Percentiles rank a stretch among this genome's conserved stretches.
These are phyloP conservation scores for Oncorhynchus kisutch DNA, from an alignment of 2,113 vertebrate genomes.

Conservation along the genomic window DNA sequence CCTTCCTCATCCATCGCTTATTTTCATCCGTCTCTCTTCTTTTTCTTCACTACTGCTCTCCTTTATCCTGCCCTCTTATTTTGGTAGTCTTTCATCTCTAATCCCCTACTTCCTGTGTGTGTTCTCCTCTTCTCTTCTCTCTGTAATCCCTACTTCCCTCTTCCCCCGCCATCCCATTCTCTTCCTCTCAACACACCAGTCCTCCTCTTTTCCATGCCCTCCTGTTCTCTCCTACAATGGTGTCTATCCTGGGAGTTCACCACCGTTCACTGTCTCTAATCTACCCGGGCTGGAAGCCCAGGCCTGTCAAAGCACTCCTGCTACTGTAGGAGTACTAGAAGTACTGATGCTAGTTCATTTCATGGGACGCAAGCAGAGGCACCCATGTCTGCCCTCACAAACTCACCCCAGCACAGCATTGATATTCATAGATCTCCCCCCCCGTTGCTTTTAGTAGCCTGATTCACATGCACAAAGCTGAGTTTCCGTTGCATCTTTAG, in stretches of 20 bases:
- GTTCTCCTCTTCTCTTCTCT: too few species aligned
- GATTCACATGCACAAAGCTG: conserved; percentile 29
- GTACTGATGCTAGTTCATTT: not conserved
- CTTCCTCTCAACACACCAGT: not conserved
- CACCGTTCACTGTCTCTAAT: not conserved
- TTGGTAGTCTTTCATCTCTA: too few species aligned
- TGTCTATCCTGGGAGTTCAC: too few species aligned
- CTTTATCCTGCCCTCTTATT: conserved; percentile 11
- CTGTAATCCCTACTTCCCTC: too few species aligned
- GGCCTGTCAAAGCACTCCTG: not conserved
- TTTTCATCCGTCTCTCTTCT: not conserved
- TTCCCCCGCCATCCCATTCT: too few species aligned
- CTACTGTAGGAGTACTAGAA: not conserved
- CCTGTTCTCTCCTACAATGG: too few species aligned
- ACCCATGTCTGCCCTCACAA: conserved; percentile 5
- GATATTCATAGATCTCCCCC: conserved; percentile 25
- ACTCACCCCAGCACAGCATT: conserved; percentile 19
- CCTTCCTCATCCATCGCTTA: too few species aligned
- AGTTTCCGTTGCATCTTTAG: conserved; percentile 34
- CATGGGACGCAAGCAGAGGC: not conserved
- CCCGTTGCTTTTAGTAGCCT: conserved; percentile 17
- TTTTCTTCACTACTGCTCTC: not conserved
- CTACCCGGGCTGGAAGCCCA: not conserved
- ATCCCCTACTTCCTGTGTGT: too few species aligned
- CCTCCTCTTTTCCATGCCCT: not conserved